Evolutionary conservation across 2,888 invertebrate genomes (phyloP), one percentile per base, ranked within the genome.

Genomic region (Habroteleia sp.): DNA sequence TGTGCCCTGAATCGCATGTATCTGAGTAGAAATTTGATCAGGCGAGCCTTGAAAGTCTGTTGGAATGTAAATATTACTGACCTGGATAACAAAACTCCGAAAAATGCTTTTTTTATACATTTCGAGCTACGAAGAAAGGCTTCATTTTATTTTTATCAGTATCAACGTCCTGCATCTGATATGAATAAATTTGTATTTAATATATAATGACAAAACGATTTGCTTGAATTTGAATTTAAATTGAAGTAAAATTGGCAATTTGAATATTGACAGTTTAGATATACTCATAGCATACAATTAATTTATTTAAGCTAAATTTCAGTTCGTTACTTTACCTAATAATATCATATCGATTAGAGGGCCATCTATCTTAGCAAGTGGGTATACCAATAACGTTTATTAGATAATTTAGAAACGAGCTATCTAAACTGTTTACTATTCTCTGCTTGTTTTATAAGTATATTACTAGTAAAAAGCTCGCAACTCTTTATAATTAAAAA

Each of bases 11-110:
- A 60, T 76, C 41, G 75, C 66, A 72, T 76, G 75, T 35, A 56
- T 44, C 62, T 41, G 66, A 71, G 66, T 76, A 76, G 75, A 62
- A 76, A 76, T 62, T 66, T 72, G 60, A 41, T 71, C 65, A 75
- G 65, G 69, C 65, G 33, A 71, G 37, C 39, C 41, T 66, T 62
- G 37, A 50, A 39, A 39, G 66, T 16, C 31, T 60, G 37, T 74
- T 60, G 71, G 66, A 60, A 58, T 66, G 60, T 66, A 56, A 76
- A 66, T 56, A 66, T 66, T 66, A 68, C 39, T 76, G 72, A 63
- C 76, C 66, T 39, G 37, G 60, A 68, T 72, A 72, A 48, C 39
- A 66, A 62, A 35, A 35, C 44, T 11, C 52, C n/a, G 27, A 42
- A 62, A 48, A 44, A 31, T 25, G 68, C 63, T 63, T 48, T 17